These are phyloP conservation scores for Leuctra nigra DNA, from an alignment of 2,888 invertebrate species.

Conservation along the genomic window DNA sequence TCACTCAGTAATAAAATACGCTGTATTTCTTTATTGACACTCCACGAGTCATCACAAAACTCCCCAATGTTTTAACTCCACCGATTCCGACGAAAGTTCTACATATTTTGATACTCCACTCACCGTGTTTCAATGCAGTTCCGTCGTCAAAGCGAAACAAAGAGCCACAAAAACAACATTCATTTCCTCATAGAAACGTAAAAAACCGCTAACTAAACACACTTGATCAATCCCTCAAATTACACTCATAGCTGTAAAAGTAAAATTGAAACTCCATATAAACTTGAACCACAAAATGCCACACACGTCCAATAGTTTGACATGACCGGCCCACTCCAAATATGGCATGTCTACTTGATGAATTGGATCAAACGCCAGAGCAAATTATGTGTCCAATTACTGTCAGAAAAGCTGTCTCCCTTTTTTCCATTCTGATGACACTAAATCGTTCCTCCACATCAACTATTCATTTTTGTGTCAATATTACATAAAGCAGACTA, in stretches of 20 bases:
- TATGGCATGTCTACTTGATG: conserved; percentile 15
- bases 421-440: conserved; percentile 6
- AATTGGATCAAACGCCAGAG: conserved; percentile 18
- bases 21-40: too few relatives aligned
- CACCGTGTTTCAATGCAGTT: too few relatives aligned
- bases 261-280: neutral
- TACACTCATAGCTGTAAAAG: neutral
- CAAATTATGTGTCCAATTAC: conserved; percentile 22
- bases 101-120: too few relatives aligned
- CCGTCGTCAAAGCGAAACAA: too few relatives aligned
- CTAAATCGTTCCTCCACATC: neutral
- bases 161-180: too few relatives aligned
- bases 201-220: too few relatives aligned
- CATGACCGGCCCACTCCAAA: too few relatives aligned
- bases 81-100: too few relatives aligned
- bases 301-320: neutral
- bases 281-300: neutral
- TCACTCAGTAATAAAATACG: too few relatives aligned
- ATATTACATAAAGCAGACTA: neutral
- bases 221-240: neutral
- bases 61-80: too few relatives aligned
- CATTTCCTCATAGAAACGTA: too few relatives aligned
- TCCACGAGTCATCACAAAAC: too few relatives aligned
- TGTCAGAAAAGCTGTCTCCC: conserved; percentile 9
- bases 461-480: conserved; percentile 7